A percentile compares a stretch with the other conserved stretches of the same genome.
phyloP scores from a whole-genome alignment of 2,888 invertebrate species.

The Notodonta ziczac region DNA sequence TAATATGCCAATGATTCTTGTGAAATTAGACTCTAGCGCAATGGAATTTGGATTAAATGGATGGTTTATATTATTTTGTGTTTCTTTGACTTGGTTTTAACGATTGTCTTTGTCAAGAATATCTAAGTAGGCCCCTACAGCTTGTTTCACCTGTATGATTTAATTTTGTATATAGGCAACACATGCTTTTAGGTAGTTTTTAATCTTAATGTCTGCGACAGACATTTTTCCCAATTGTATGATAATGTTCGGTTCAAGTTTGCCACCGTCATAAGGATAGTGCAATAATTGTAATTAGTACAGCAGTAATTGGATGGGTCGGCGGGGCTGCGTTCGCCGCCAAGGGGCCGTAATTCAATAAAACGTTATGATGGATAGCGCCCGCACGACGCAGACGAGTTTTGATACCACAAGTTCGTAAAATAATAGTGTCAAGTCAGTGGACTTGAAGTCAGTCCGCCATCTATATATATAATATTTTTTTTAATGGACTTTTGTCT shows the following conservation, averaged over 20 bases:
- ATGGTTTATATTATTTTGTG: slow-evolving; percentile 10
- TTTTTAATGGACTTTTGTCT: too few species aligned
- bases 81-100: slow-evolving; percentile 42
- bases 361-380: slow-evolving; percentile 62
- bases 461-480: too few species aligned
- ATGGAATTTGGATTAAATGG: background rate
- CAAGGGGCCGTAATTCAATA: slow-evolving; percentile 65
- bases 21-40: slow-evolving; percentile 10
- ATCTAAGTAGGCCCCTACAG: background rate
- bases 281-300: slow-evolving; percentile 57
- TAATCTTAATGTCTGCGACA: too few species aligned
- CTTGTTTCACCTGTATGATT: too few species aligned
- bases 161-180: too few species aligned
- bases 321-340: slow-evolving; percentile 29
- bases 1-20: slow-evolving; percentile 5
- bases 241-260: too few species aligned
- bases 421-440: slow-evolving; percentile 1
- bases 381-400: slow-evolving; percentile 35
- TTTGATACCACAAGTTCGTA: slow-evolving; percentile 4
- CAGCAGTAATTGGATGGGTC: slow-evolving; percentile 53
- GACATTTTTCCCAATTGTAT: too few species aligned
- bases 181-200: too few species aligned
- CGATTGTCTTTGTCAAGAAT: slow-evolving; percentile 53
- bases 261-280: slow-evolving; percentile 17
- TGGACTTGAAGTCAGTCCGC: too few species aligned